Evolutionary conservation across 2,797 vertebrate species (phyloP), one percentile per base, ranked within the genome.

Genomic region (Sebastiscus albofasciatus): DNA sequence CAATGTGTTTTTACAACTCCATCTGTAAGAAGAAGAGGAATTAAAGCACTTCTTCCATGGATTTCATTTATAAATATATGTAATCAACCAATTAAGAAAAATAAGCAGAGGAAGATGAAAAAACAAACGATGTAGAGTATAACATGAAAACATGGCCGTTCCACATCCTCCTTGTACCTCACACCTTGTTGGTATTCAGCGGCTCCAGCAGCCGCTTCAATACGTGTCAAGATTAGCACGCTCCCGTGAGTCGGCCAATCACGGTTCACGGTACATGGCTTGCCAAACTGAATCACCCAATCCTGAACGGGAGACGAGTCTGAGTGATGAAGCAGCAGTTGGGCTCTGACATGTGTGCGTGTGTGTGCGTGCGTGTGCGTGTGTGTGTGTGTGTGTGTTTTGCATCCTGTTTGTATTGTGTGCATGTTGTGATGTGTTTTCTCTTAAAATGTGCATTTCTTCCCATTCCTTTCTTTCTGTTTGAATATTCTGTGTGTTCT

Each of bases 171-270:
- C 13, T 24, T 24, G 4, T 6, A 1, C 26, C 49, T 81, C 70
- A 4, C 83, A 64, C 64, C 79, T 76, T 2, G 69, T 88, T 81
- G 74, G 52, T 80, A 77, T 89, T 85, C 89, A 75, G 77, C 33
- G 33, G 83, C 27, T 77, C 46, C 1, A 42, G 68, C 79, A 54
- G 73, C 55, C 59, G 60, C 7, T 71, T 84, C 82, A 66, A 27
- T 67, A 75, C 64, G 71, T 83, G 78, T 81, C 84, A 78, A 67
- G 77, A 87, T 86, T 87, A 80, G 71, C 75, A 66, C 67, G 84
- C 79, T 80, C 59, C 61, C 3, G 2, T 68, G 86, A 79, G 74
- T 64, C 75, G 68, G 59, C 85, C 89, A 87, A 86, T 90, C 81
- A 73, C 78, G 75, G 72, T 87, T 89, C 85, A 86, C 59, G 72